Evolutionary conservation across 1,140 invertebrate species (phyloP).

Genomic region (Cecropterus lyciades): DNA sequence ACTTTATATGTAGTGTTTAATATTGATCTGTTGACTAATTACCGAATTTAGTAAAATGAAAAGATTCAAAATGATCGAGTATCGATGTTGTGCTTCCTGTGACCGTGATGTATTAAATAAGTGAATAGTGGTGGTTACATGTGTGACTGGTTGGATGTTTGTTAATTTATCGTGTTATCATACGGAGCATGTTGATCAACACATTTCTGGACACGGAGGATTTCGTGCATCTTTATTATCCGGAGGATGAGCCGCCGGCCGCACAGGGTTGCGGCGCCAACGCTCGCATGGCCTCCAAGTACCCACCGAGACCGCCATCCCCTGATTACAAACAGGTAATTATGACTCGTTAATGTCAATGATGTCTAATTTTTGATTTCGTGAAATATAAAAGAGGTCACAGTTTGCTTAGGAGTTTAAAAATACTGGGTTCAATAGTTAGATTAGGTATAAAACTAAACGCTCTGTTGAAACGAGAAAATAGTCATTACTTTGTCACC

Average conservation of each 20-base stretch:
- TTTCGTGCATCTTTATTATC: conserved; percentile 79
- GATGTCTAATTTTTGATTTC: too few species aligned
- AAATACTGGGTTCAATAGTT: too few species aligned
- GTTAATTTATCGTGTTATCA: conserved; percentile 40
- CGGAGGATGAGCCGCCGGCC: conserved; percentile 70
- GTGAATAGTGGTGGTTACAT: conserved; percentile 52
- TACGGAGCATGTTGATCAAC: conserved; percentile 80
- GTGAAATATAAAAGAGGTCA: too few species aligned
- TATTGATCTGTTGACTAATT: conserved; percentile 43
- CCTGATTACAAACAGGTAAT: conserved; percentile 71
- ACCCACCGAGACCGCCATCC: conserved; percentile 65
- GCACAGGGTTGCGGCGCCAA: conserved; percentile 73
- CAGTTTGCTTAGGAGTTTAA: too few species aligned
- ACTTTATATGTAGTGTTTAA: conserved; percentile 55
- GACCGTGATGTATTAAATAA: conserved; percentile 55
- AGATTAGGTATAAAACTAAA: too few species aligned
- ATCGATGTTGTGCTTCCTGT: conserved; percentile 64
- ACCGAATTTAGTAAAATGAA: conserved; percentile 56
- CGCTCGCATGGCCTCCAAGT: conserved; percentile 73
- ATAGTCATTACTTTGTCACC: too few species aligned
- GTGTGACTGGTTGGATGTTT: conserved; percentile 71
- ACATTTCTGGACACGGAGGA: conserved; percentile 80
- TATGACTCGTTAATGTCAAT: not conserved
- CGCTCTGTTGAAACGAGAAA: too few species aligned
- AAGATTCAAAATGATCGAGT: conserved; percentile 59